Base-by-base conservation (phyloP, 1,140 invertebrate genomes). In the Ceratosolen fusciceps region DNA sequence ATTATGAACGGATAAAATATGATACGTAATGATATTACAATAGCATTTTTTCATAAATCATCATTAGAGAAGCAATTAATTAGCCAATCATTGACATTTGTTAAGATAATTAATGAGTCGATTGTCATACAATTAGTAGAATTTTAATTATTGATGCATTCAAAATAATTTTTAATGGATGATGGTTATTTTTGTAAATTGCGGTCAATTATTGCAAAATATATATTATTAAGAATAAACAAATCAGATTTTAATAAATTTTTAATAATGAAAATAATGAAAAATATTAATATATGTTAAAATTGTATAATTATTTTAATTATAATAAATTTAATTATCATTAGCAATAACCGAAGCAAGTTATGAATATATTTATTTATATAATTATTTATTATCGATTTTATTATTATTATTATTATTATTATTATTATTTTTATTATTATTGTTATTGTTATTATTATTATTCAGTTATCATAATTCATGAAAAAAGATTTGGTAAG, bases 41-140 rank as follows among this genome's bases (percentile, higher is more conserved):
- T 62, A 58, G 67, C 49, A 78, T 74, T 73, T n/a, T 16, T 73
- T 56, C 26, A 60, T 16, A 29, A 34, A 56, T 60, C 56, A 21
- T 77, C 71, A 58, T 77, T 56, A 70, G 34, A 29, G 60, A 24
- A 47, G 52, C 67, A 76, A 77, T 81, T 73, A 80, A 82, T 83
- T 72, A 81, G 81, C 74, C 77, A 72, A 80, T 43, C 5, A 12
- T 43, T 43, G 12, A 43, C 5, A 43, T 7, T 7, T 43, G 39
- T 7, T 43, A 43, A 43, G 39, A 12, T 43, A 12, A 5, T 43
- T 43, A 43, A 43, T 7, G 12, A 12, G 39, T 43, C 39, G 12
- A 5, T 7, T 43, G 39, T 43, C 39, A 43, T 43, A 43, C 12
- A 12, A 7, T 43, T 43, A 12, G 12, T 43, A 43, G 5, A 43